Evolutionary conservation across 2,888 invertebrate genomes (phyloP), one percentile per base, ranked within the genome.

Genomic region (Ypsolopha sequella): DNA sequence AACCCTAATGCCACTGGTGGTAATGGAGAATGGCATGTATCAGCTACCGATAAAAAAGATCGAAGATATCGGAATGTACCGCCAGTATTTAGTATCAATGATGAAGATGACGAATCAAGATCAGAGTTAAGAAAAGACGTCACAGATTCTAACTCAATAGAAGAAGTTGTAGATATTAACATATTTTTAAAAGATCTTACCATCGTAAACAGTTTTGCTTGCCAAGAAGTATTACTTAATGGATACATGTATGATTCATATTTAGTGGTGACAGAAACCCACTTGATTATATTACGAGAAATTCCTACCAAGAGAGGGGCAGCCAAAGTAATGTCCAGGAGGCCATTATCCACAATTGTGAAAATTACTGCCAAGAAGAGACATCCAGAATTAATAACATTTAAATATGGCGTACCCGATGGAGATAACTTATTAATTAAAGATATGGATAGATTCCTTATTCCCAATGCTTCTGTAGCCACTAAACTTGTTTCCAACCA

Each of bases 281-380:
- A 97, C 76, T 88, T 98, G 64, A 91, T 95, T 64, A 94, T 97
- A 51, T 86, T 98, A 60, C 89, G 97, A 47, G 94, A 94, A 66
- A 86, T 94, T 56, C 89, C 91, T 10, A 92, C 92, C 54, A 89
- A 91, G 59, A 91, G 91, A 65, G 96, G 95, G 1, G 90, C 91
- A 59, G 97, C 95, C 0, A 93, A 94, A 72, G 91, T 98, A 0
- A 93, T 96, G 66, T 95, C 96, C 0, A 91, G 95, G 56, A 90
- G 98, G 52, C 95, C 96, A 0, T 86, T 99, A 51, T 93, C 95
- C 2, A 94, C 95, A 50, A 96, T 99, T 62, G 95, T 98, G 7
- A 97, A 96, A 87, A 99, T 99, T 56, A 99, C 99, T 0, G 97
- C 98, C 9, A 96, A 97, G 73, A 97, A 97, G 74, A 91, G 94